Base-by-base conservation (phyloP, 1,140 invertebrate genomes). In the Mactra quadrangularis region DNA sequence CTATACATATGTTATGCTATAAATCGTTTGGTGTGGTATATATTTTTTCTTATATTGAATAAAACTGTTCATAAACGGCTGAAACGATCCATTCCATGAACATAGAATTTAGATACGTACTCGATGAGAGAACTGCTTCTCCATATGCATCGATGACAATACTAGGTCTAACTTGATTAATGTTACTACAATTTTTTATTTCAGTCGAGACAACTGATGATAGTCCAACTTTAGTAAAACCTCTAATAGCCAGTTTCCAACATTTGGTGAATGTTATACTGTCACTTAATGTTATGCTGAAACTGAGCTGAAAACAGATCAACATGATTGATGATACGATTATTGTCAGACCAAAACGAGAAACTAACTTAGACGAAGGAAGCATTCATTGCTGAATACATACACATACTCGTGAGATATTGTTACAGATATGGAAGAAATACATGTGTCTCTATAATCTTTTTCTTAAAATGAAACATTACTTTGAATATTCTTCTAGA, bases 101-200 rank as follows among this genome's bases (percentile, higher is more conserved):
- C 15, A 29, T 6, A 3, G 7, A 41, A 41, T 13, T 19, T 2
- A 45, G 78, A 74, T 66, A 13, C 71, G 4, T 7, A 72, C 70
- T 50, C 17, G 47, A 29, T 22, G 70, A 47, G 0, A 78, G 27
- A 1, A 50, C 4, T 6, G 38, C 19, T 9, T 29, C 64, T 38
- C 81, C 81, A 35, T 70, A 29, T 11, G 71, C 71, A 35, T 83
- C 81, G 15, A 83, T 70, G 1, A 82, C 79, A 55, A 66, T 53
- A 25, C 52, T 74, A 0, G 79, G 79, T 52, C 52, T 47, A 13
- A 82, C 70, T 45, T 60, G 47, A 15, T 71, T 22, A 1, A 71
- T 22, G 29, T 71, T 47, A 53, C 41, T 57, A 33, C 55, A 75
- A 6, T 55, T 60, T 29, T 29, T 57, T 4, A 75, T 59, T 38